These are phyloP conservation scores for Cynopterus sphinx DNA, from an alignment of 2,797 vertebrate species.

Conservation along the genomic window DNA sequence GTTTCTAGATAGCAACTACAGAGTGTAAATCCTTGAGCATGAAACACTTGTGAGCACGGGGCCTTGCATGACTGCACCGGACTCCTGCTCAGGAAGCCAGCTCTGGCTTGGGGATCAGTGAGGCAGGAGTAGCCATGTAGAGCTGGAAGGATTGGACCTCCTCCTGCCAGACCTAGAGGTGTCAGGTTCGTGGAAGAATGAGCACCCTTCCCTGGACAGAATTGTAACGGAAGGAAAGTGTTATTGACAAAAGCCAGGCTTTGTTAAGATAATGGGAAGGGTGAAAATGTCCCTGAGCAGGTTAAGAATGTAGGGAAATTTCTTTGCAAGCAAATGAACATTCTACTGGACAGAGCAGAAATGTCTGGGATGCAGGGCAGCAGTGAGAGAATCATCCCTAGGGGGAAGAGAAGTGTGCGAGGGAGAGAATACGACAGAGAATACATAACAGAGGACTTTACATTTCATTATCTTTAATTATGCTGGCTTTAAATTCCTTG, in stretches of 20 bases:
- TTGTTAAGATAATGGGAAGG: neutral
- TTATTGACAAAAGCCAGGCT: neutral
- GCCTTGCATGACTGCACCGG: neutral
- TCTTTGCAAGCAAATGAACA: neutral
- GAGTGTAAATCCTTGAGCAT: neutral
- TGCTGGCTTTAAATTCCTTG: neutral
- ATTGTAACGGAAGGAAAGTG: neutral
- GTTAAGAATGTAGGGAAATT: neutral
- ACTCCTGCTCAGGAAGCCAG: neutral
- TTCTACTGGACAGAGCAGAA: neutral
- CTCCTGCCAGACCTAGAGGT: neutral
- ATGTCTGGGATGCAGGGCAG: neutral
- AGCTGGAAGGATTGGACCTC: neutral
- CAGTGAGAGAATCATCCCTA: neutral
- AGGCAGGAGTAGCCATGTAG: rapidly evolving
- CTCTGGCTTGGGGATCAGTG: neutral
- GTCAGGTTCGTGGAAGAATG: neutral
- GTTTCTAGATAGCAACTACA: neutral
- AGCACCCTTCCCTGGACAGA: neutral
- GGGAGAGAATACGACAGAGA: neutral
- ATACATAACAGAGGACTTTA: neutral
- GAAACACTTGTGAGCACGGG: rapidly evolving
- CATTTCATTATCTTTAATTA: neutral
- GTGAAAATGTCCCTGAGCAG: neutral
- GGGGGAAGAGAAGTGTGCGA: neutral